Percentiles rank a stretch among this genome's conserved stretches.
Evolutionary conservation across 2,888 invertebrate species (phyloP).

Genomic region (Papilio protenor): DNA sequence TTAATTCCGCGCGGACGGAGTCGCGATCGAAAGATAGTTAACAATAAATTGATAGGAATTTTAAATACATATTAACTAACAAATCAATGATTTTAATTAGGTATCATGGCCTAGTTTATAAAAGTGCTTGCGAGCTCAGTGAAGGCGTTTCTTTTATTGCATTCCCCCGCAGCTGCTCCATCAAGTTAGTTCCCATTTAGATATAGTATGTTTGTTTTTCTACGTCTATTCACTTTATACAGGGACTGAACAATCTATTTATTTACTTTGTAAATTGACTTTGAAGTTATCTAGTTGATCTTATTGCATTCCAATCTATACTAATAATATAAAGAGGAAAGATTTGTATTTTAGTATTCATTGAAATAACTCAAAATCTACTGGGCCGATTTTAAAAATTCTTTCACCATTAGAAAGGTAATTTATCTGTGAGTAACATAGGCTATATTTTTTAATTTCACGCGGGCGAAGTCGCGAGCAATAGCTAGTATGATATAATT

Average conservation of each 20-base stretch:
- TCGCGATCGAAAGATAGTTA: too few relatives aligned
- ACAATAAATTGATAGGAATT: too few relatives aligned
- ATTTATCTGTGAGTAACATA: too few relatives aligned
- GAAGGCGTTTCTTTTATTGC: slow-evolving; percentile 13
- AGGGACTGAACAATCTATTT: slow-evolving; percentile 11
- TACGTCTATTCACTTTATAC: slow-evolving; percentile 1
- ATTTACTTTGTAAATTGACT: slow-evolving; percentile 19
- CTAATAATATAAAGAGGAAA: too few relatives aligned
- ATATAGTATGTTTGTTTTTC: slow-evolving; percentile 8
- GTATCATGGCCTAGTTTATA: slow-evolving; percentile 2
- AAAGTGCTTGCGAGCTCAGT: not conserved
- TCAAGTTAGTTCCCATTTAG: slow-evolving; percentile 15
- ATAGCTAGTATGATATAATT: not conserved
- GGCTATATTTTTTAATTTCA: too few relatives aligned
- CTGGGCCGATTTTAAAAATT: too few relatives aligned
- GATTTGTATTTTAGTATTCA: too few relatives aligned
- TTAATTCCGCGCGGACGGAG: too few relatives aligned
- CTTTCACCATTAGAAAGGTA: too few relatives aligned
- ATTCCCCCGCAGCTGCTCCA: slow-evolving; percentile 18
- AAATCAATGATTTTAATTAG: not conserved
- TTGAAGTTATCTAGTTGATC: not conserved
- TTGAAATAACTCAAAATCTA: too few relatives aligned
- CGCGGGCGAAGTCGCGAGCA: too few relatives aligned
- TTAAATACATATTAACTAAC: too few relatives aligned
- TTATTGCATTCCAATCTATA: slow-evolving; percentile 10